A percentile compares a stretch with the other conserved stretches of the same genome.
phyloP scores from a whole-genome alignment of 2,888 invertebrate genomes.

The Temnothorax ravouxi region DNA sequence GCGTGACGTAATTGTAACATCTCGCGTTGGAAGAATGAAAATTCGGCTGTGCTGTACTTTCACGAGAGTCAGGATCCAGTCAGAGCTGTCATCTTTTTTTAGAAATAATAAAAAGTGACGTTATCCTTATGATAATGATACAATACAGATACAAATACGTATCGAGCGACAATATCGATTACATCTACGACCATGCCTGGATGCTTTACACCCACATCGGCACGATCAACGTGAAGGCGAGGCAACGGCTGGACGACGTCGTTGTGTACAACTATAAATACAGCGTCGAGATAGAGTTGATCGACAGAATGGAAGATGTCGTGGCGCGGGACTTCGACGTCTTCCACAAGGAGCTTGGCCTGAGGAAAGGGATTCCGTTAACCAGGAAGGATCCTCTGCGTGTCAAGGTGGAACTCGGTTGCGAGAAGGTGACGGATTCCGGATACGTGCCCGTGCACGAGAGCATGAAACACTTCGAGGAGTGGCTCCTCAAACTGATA shows the following conservation, averaged over 20 bases:
- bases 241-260: slow-evolving; percentile 80
- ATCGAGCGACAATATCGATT: slow-evolving; percentile 82
- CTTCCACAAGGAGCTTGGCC: slow-evolving; percentile 71
- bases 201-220: slow-evolving; percentile 81
- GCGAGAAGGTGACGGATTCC: slow-evolving; percentile 69
- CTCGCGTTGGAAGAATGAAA: background rate
- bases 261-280: slow-evolving; percentile 84
- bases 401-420: slow-evolving; percentile 71
- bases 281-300: slow-evolving; percentile 80
- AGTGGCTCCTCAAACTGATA: slow-evolving; percentile 78
- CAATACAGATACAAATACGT: slow-evolving; percentile 79
- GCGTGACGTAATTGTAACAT: background rate
- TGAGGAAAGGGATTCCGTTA: slow-evolving; percentile 56
- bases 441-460: slow-evolving; percentile 70
- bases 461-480: slow-evolving; percentile 71
- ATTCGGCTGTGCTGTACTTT: background rate
- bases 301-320: slow-evolving; percentile 75
- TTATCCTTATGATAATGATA: background rate
- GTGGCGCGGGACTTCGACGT: slow-evolving; percentile 53
- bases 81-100: background rate
- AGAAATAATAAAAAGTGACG: background rate
- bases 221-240: slow-evolving; percentile 75
- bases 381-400: slow-evolving; percentile 77
- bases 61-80: background rate
- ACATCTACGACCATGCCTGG: slow-evolving; percentile 84